Percentiles rank a stretch among this genome's conserved stretches.
Conservation (phyloP, 92 coral and sea anemone genomes). For the Nematostella vectensis region DNA sequence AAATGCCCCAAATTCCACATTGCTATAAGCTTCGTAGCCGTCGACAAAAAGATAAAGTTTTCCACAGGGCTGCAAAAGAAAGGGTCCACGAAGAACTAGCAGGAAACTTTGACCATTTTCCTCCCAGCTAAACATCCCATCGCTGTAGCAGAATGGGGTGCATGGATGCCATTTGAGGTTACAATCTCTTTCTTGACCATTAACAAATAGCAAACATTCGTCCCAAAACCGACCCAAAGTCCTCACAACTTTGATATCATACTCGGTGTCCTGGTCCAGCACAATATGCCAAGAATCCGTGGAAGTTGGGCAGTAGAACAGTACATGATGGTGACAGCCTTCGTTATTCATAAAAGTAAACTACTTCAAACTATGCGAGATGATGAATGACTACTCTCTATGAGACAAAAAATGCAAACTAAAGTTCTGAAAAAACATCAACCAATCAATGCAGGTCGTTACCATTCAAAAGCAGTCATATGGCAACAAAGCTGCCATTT, state of each 20-base stretch:
- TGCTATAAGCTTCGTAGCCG: conserved; percentile 69
- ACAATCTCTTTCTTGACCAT: conserved; percentile 50
- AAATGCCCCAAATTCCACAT: conserved; percentile 61
- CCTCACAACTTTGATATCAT: conserved; percentile 33
- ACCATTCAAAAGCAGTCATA: no score
- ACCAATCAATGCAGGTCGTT: no score
- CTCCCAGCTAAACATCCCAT: conserved; percentile 68
- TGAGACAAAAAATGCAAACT: no score
- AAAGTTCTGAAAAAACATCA: no score
- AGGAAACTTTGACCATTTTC: conserved; percentile 74
- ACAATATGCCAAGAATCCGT: conserved; percentile 13
- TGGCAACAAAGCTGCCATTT: no score
- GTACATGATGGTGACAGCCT: no score
- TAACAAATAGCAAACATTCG: conserved; percentile 58
- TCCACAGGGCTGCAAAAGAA: no score
- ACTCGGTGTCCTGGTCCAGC: conserved; percentile 4
- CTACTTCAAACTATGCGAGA: no score
- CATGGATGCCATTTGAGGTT: conserved; percentile 64
- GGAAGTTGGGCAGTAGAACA: no score
- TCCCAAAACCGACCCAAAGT: conserved; percentile 47
- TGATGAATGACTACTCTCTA: no score
- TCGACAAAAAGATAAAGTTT: conserved; percentile 65
- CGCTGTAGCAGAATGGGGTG: conserved; percentile 73
- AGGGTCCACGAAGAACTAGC: conserved; percentile 48
- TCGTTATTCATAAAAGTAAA: no score